Percentiles rank a stretch among this genome's conserved stretches.
Conservation (phyloP, 92 coral and sea anemone species). For the Galaxea fascicularis region DNA sequence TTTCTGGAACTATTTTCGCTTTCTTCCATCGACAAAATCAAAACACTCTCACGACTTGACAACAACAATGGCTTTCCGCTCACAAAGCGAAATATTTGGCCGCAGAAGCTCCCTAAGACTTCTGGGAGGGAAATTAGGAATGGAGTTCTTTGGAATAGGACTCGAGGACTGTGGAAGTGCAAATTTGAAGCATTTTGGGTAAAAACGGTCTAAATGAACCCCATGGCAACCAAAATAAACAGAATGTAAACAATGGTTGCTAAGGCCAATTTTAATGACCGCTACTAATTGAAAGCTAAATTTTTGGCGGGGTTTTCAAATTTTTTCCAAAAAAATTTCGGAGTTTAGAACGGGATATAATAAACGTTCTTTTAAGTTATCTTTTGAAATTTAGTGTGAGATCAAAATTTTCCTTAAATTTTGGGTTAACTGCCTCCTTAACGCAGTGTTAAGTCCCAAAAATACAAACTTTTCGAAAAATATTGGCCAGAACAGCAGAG, state of each 20-base stretch:
- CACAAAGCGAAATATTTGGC: background rate
- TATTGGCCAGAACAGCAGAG: no score
- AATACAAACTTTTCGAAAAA: no score
- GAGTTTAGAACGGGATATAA: conserved; percentile 1
- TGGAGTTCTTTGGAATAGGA: background rate
- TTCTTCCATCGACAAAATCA: conserved; percentile 1
- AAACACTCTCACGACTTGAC: background rate
- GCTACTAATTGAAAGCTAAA: background rate
- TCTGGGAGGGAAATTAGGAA: conserved; percentile 10
- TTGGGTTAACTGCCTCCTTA: conserved; percentile 58
- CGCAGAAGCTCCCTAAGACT: background rate
- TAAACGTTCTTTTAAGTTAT: no score
- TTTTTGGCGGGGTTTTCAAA: conserved; percentile 28
- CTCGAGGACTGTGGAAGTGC: conserved; percentile 1
- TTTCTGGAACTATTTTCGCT: conserved; percentile 24
- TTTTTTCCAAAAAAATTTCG: conserved; percentile 16
- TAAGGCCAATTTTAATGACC: no score
- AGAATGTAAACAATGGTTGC: conserved; percentile 21
- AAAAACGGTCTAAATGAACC: conserved; percentile 1
- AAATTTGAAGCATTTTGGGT: conserved; percentile 20
- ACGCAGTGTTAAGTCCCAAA: no score
- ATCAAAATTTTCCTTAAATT: conserved; percentile 38
- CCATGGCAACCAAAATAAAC: conserved; percentile 49
- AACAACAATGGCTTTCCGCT: background rate
- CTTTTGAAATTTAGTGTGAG: background rate